Evolutionary conservation across 2,113 vertebrate genomes (phyloP), one percentile per base, ranked within the genome.

Genomic region (Sander lucioperca): DNA sequence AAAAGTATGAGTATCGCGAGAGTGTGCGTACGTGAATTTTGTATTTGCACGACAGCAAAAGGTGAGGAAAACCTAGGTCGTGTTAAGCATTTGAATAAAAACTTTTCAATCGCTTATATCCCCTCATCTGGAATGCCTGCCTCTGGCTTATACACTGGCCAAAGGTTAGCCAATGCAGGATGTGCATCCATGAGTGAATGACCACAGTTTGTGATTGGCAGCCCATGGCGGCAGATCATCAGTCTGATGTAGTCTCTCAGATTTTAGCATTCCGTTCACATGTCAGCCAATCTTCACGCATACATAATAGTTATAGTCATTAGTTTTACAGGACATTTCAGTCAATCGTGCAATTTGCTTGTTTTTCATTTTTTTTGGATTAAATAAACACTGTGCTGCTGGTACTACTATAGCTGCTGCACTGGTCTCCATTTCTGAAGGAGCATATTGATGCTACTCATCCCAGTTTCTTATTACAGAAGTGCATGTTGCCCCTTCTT

Each of bases 391-490:
- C n/a, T n/a, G n/a, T n/a, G n/a, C n/a, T n/a, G n/a, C n/a, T n/a
- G n/a, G n/a, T n/a, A n/a, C n/a, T 56, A 16, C 62, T 45, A 4
- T 59, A 63, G 79, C 80, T 74, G 82, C 54, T 65, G 45, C 33
- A 39, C 15, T 23, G 56, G 45, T 58, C 50, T 58, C 11, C 8
- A 23, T 36, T 61, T 75, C 25, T 36, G 43, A 66, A 50, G 74
- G 50, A 65, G 73, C 74, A 81, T 77, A 88, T 75, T 77, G 74
- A 91, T 77, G 66, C 62, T 63, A 58, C 76, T 86, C 76, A 80
- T 86, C 74, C 61, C 57, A 16, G 53, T 58, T 84, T 50, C 58
- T 91, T 70, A 88, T 90, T 51, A 71, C 82, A 71, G 3, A 12
- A 79, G 50, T 25, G 23, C 36, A 54, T 5, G 27, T 21, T 56